phyloP scores from a whole-genome alignment of 2,797 vertebrate genomes.

The Betta splendens region DNA sequence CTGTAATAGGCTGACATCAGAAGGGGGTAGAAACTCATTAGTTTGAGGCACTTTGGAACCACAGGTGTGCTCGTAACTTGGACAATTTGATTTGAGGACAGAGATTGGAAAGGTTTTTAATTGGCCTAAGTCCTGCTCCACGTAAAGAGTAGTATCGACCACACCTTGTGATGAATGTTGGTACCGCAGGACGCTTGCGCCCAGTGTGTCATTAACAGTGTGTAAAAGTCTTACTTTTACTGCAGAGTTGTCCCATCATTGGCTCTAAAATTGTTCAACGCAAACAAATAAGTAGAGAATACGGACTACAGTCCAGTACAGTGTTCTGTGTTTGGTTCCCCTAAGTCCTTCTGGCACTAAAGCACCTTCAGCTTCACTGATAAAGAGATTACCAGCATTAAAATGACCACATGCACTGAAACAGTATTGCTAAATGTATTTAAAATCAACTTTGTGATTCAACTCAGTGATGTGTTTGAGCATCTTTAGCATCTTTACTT shows the following conservation, averaged over 20 bases:
- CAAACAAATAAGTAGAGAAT: no score
- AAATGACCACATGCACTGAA: background rate
- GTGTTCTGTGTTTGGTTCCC: no score
- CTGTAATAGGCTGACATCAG: conserved; percentile 56
- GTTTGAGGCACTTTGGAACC: conserved; percentile 44
- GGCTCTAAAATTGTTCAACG: background rate
- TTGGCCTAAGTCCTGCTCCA: conserved; percentile 35
- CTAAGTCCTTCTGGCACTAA: background rate
- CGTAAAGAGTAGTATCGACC: conserved; percentile 11
- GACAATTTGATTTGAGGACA: conserved; percentile 40
- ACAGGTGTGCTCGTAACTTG: conserved; percentile 45
- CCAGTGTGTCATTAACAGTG: conserved; percentile 7
- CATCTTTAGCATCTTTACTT: conserved; percentile 3
- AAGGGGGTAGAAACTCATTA: conserved; percentile 44
- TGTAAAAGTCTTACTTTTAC: conserved; percentile 3
- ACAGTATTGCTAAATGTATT: background rate
- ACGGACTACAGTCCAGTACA: no score
- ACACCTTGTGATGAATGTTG: conserved; percentile 16
- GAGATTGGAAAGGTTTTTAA: conserved; percentile 56
- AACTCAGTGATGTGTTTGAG: conserved; percentile 3
- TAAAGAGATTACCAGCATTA: background rate
- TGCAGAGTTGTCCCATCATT: background rate
- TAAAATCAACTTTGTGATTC: conserved; percentile 1
- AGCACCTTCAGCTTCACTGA: background rate
- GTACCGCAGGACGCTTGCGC: conserved; percentile 4